Evolutionary conservation across 2,888 invertebrate species (phyloP).

Genomic region (Ptychoptera contaminata): DNA sequence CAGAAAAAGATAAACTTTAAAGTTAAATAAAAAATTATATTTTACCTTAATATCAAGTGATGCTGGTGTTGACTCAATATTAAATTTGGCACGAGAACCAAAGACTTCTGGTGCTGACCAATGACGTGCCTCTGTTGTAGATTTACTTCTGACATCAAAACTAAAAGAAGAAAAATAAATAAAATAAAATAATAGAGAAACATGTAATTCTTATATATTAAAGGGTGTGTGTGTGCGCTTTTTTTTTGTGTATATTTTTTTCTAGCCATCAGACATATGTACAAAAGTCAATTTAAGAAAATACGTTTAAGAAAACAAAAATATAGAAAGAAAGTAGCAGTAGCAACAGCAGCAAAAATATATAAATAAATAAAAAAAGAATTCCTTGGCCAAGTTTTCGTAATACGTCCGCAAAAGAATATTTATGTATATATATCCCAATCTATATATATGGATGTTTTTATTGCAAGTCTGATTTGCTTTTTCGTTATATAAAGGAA

Average conservation of each 20-base stretch:
- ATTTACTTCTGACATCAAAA: slow-evolving; percentile 74
- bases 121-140: slow-evolving; percentile 61
- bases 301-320: neutral
- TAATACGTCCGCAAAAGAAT: no score
- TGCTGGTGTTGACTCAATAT: slow-evolving; percentile 61
- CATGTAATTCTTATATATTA: neutral
- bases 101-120: slow-evolving; percentile 77
- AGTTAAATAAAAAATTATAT: slow-evolving; percentile 5
- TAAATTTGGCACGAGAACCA: slow-evolving; percentile 73
- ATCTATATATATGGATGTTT: no score
- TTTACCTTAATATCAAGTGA: slow-evolving; percentile 52
- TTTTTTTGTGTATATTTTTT: neutral
- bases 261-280: neutral
- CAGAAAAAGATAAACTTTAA: no score
- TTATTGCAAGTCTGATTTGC: no score
- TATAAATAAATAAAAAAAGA: no score
- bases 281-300: neutral
- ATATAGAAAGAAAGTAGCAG: slow-evolving; percentile 1
- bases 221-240: neutral
- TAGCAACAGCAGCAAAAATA: no score
- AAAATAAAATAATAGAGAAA: neutral
- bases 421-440: no score
- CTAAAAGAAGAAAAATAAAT: slow-evolving; percentile 35
- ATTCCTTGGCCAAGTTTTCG: no score
- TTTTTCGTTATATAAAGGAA: no score